Evolutionary conservation across 2,888 invertebrate genomes (phyloP), one percentile per base, ranked within the genome.

Genomic region (Trimorus sp.): DNA sequence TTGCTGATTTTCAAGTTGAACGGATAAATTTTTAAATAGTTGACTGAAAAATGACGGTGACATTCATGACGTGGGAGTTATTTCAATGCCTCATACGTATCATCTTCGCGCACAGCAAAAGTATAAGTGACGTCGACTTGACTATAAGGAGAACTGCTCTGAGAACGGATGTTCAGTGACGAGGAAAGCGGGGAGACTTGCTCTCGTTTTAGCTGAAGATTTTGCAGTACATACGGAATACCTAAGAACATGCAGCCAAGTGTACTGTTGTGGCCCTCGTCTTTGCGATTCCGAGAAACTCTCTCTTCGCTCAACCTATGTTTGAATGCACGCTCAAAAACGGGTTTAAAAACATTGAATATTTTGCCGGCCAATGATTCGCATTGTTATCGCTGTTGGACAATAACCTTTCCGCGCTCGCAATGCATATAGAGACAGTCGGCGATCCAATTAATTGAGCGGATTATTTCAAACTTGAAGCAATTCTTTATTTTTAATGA

Each of bases 261-360:
- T 81, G 70, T 82, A 75, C 78, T 65, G 83, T 69, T 76, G 78
- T 82, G 78, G 82, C 82, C 82, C 77, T 74, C 77, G 82, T 78
- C 68, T 74, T 70, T 74, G 77, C 77, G 58, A 78, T 82, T 82
- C 82, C 78, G 70, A 74, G 82, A 82, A 82, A 82, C 78, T 63
- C 78, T 84, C 74, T 84, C 71, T 66, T 82, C 63, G 77, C 77
- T 83, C 70, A 70, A 71, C 81, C 71, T 45, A 68, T 82, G 82
- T 83, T 80, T 74, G 81, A 77, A 77, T 80, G 65, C 83, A 66
- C 77, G 77, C 70, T 74, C 75, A 82, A 88, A 88, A 89, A 90
- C 90, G 90, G 88, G 90, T 90, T 90, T 89, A 88, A 90, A 89
- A 90, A 90, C 90, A 89, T 88, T 89, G 90, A 90, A 90, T 90